Evolutionary conservation across 2,113 vertebrate species (phyloP).

Genomic region (Hydrochoerus hydrochaeris): DNA sequence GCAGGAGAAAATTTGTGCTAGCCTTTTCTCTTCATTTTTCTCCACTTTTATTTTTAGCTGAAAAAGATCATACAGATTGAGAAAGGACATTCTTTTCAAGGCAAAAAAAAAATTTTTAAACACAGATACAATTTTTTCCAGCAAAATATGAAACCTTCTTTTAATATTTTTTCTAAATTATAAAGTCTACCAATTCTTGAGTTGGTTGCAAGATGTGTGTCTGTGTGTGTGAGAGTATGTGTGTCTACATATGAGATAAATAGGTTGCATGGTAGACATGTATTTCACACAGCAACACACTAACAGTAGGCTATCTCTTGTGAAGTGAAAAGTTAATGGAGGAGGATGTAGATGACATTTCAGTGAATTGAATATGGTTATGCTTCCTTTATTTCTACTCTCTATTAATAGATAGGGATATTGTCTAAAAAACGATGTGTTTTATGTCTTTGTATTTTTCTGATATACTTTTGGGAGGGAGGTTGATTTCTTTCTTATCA

Average conservation of each 20-base stretch:
- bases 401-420: neutral
- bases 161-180: neutral
- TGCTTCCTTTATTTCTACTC: neutral
- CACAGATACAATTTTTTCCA: neutral
- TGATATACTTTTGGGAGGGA: neutral
- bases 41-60: neutral
- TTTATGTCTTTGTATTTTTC: neutral
- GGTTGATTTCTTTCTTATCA: neutral
- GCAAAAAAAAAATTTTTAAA: neutral
- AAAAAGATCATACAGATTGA: neutral
- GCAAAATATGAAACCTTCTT: neutral
- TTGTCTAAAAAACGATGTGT: neutral
- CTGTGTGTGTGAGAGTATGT: neutral
- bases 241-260: neutral
- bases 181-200: neutral
- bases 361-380: neutral
- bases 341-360: neutral
- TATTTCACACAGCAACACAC: neutral
- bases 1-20: neutral
- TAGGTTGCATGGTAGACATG: neutral
- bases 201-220: neutral
- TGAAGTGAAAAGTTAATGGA: neutral
- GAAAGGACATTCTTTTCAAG: neutral
- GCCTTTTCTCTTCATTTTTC: neutral
- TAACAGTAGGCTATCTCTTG: neutral